Percentiles rank a stretch among this genome's conserved stretches.
Evolutionary conservation across 2,797 vertebrate genomes (phyloP).

Genomic region (Champsocephalus gunnari): DNA sequence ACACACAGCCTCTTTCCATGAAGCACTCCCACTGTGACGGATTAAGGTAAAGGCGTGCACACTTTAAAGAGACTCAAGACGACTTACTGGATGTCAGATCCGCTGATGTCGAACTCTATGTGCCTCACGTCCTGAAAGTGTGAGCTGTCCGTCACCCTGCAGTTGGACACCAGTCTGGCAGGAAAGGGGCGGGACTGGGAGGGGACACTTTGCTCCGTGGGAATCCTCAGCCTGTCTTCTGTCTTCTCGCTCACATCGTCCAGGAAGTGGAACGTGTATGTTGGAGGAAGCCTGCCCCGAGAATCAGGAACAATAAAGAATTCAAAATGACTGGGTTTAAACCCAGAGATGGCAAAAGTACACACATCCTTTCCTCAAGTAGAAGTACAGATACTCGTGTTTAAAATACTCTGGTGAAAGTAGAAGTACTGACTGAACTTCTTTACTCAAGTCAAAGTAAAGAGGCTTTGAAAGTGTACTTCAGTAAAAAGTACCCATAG

Average conservation of each 20-base stretch:
- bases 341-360: neutral
- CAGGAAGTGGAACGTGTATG: constrained; percentile 86
- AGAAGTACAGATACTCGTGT: too few species aligned
- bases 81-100: constrained; percentile 90
- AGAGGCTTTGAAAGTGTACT: too few species aligned
- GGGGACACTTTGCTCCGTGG: constrained; percentile 40
- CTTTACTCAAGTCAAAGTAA: too few species aligned
- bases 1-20: too few species aligned
- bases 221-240: constrained; percentile 8
- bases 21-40: too few species aligned
- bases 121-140: constrained; percentile 97
- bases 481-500: too few species aligned
- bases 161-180: constrained; percentile 86
- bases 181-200: constrained; percentile 84
- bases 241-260: constrained; percentile 50
- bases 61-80: neutral
- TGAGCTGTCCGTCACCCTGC: constrained; percentile 84
- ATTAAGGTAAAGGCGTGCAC: neutral
- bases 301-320: neutral
- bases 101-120: constrained; percentile 90
- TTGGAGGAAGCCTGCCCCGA: constrained; percentile 88
- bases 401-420: too few species aligned
- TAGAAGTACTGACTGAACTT: too few species aligned
- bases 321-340: neutral
- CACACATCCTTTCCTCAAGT: too few species aligned